Conservation (phyloP, 2,888 invertebrate genomes). For the Bursaphelenchus okinawaensis region DNA sequence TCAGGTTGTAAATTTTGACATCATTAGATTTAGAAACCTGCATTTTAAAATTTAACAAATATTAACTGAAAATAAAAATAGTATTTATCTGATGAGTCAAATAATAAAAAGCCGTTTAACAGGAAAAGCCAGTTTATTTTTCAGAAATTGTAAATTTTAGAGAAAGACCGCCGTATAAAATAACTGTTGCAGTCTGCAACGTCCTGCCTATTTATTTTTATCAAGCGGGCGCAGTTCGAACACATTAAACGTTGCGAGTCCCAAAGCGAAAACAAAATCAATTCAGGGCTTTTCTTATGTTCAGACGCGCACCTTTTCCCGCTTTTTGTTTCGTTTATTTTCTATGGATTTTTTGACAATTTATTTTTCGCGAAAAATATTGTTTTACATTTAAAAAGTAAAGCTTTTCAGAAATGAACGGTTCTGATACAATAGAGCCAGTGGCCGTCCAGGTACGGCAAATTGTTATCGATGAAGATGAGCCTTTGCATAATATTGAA, state of each 20-base stretch:
- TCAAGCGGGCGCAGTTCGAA: no score
- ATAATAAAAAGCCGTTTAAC: no score
- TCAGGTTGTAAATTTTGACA: constrained; percentile 94
- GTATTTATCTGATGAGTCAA: no score
- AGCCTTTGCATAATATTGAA: neutral
- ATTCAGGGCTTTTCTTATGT: neutral
- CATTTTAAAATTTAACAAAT: no score
- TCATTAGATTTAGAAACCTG: constrained; percentile 68
- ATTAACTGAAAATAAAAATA: no score
- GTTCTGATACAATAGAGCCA: neutral
- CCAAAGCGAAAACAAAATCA: neutral
- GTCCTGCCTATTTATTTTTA: no score
- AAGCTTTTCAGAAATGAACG: neutral
- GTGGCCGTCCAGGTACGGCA: neutral
- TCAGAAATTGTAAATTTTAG: no score
- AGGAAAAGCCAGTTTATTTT: no score
- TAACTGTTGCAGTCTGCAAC: no score
- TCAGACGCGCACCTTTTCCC: neutral
- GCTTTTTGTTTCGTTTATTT: neutral
- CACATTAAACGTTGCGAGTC: neutral
- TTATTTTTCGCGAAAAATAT: no score
- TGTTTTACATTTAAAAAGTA: no score
- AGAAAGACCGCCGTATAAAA: no score
- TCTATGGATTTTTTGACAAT: neutral
- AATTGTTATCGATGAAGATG: neutral